A percentile compares a stretch with the other conserved stretches of the same genome.
phyloP scores from a whole-genome alignment of 2,113 vertebrate species.

The Neolamprologus variostigma region DNA sequence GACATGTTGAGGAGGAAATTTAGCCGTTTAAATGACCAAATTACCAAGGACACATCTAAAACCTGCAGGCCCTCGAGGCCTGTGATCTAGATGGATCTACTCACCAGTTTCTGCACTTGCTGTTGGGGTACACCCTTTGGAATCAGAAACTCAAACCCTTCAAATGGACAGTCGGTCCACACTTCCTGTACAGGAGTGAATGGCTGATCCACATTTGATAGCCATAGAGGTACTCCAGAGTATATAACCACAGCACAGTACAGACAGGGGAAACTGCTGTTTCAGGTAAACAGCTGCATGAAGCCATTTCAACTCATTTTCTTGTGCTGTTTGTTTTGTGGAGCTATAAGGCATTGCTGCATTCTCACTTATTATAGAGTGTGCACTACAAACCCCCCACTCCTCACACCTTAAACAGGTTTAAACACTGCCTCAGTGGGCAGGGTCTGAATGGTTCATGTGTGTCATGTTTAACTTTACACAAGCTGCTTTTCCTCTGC shows the following conservation, averaged over 20 bases:
- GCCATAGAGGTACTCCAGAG: background rate
- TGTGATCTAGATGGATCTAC: background rate
- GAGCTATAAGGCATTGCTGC: background rate
- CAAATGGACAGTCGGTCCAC: background rate
- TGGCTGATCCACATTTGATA: background rate
- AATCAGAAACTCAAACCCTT: background rate
- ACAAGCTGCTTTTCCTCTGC: background rate
- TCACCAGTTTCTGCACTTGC: background rate
- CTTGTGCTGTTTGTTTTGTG: background rate
- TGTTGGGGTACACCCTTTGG: background rate
- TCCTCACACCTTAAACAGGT: background rate
- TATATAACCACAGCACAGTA: background rate
- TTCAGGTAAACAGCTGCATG: background rate
- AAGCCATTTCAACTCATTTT: background rate
- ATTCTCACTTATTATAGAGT: background rate
- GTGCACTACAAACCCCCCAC: background rate
- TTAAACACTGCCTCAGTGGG: background rate
- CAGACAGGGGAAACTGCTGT: background rate
- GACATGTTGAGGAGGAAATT: background rate
- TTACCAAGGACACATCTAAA: background rate
- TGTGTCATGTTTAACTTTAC: background rate
- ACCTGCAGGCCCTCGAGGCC: background rate
- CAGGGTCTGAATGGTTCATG: background rate
- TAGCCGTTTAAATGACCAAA: background rate
- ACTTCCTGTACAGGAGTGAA: background rate